Evolutionary conservation across 2,113 vertebrate species (phyloP).

Genomic region (Tupaia chinensis): DNA sequence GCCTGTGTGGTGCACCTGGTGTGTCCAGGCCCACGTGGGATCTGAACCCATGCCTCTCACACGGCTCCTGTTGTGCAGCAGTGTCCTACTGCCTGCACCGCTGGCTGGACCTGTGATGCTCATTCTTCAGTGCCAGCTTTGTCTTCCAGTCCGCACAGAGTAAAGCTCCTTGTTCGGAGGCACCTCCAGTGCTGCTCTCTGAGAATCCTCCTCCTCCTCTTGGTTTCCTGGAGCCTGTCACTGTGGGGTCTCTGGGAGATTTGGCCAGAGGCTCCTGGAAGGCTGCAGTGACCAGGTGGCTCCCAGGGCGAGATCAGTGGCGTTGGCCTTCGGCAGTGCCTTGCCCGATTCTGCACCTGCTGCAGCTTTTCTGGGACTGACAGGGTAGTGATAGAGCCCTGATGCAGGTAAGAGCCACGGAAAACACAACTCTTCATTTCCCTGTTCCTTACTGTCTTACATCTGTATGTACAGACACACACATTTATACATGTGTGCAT

Average conservation of each 20-base stretch:
- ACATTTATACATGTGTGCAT: too few relatives aligned
- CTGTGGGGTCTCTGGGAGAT: not conserved
- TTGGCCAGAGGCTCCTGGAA: not conserved
- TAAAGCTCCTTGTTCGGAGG: not conserved
- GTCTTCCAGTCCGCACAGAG: not conserved
- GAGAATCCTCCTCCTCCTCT: too few relatives aligned
- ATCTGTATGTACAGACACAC: too few relatives aligned
- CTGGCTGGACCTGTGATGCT: too few relatives aligned
- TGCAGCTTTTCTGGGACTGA: not conserved
- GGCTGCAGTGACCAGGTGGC: not conserved
- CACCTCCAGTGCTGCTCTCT: not conserved
- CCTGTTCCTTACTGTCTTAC: not conserved
- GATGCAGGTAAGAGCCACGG: not conserved
- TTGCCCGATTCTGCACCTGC: not conserved
- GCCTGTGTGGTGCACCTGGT: too few relatives aligned
- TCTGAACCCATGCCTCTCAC: too few relatives aligned
- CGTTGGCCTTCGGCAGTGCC: not conserved
- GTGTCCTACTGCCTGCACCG: too few relatives aligned
- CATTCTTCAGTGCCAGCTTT: not conserved
- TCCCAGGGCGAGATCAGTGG: not conserved
- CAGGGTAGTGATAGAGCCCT: too few relatives aligned
- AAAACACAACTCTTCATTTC: not conserved
- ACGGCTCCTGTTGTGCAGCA: too few relatives aligned
- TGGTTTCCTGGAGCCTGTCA: not conserved
- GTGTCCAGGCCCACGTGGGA: too few relatives aligned